Evolutionary conservation across 2,797 vertebrate species (phyloP).

Genomic region (Arrhamphus sclerolepis): DNA sequence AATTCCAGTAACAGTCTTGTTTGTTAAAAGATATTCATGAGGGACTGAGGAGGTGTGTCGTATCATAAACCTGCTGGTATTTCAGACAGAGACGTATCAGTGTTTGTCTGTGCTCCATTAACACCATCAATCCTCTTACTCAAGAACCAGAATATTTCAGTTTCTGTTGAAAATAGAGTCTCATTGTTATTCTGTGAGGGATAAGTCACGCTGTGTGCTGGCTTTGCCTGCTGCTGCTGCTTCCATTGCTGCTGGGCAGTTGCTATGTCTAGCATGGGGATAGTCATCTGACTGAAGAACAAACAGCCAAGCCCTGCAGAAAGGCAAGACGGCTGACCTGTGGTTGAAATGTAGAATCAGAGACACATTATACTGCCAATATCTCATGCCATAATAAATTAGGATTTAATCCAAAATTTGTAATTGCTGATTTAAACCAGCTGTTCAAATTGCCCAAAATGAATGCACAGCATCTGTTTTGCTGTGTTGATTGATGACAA

Average conservation of each 20-base stretch:
- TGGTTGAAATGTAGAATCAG: constrained; percentile 29
- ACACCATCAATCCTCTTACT: constrained; percentile 39
- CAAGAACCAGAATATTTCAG: constrained; percentile 27
- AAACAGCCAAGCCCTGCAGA: constrained; percentile 61
- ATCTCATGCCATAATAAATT: constrained; percentile 5
- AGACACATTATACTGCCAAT: constrained; percentile 37
- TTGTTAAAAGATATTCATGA: neutral
- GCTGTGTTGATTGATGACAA: constrained; percentile 35
- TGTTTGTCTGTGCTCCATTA: constrained; percentile 38
- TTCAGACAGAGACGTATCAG: constrained; percentile 20
- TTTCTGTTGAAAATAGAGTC: constrained; percentile 52
- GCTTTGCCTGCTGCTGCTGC: constrained; percentile 53
- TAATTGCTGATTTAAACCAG: constrained; percentile 7
- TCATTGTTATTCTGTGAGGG: constrained; percentile 71
- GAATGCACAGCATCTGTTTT: constrained; percentile 26
- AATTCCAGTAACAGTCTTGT: no score
- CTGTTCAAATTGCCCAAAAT: constrained; percentile 10
- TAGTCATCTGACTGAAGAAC: constrained; percentile 74
- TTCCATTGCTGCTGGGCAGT: constrained; percentile 55
- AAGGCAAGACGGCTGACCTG: constrained; percentile 55
- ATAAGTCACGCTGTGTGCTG: constrained; percentile 67
- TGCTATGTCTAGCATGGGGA: constrained; percentile 54
- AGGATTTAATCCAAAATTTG: constrained; percentile 15
- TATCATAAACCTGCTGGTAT: constrained; percentile 20
- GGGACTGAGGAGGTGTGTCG: neutral